Evolutionary conservation across 1,140 invertebrate species (phyloP).

Genomic region (Solen grandis): DNA sequence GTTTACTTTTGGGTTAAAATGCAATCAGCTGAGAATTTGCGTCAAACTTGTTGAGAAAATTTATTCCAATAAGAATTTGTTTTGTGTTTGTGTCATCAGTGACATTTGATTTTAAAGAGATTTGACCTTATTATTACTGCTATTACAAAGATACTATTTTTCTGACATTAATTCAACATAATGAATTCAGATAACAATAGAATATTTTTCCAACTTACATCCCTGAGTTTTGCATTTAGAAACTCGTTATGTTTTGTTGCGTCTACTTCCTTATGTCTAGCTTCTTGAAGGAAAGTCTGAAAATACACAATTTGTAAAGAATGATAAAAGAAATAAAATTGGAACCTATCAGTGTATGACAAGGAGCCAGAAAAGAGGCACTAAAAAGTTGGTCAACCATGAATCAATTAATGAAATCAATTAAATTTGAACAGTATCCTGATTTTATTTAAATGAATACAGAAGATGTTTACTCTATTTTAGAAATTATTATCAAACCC

Average conservation of each 20-base stretch:
- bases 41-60: too few relatives aligned
- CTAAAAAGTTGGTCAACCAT: background rate
- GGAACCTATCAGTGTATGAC: background rate
- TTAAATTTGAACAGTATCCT: background rate
- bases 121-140: too few relatives aligned
- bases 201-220: too few relatives aligned
- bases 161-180: too few relatives aligned
- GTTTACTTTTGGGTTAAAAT: too few relatives aligned
- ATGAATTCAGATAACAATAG: too few relatives aligned
- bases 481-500: background rate
- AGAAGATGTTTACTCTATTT: background rate
- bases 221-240: constrained; percentile 74
- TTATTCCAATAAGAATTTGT: too few relatives aligned
- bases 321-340: background rate
- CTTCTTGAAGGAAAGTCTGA: constrained; percentile 73
- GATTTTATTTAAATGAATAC: background rate
- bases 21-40: too few relatives aligned
- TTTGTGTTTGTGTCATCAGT: too few relatives aligned
- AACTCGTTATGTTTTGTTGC: constrained; percentile 74
- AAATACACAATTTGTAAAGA: constrained; percentile 22
- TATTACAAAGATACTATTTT: too few relatives aligned
- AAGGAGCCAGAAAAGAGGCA: background rate
- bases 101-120: too few relatives aligned
- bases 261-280: constrained; percentile 70
- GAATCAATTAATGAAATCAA: background rate